Evolutionary conservation across 2,888 invertebrate species (phyloP), one percentile per base, ranked within the genome.

Genomic region (Polylopha cassiicola): DNA sequence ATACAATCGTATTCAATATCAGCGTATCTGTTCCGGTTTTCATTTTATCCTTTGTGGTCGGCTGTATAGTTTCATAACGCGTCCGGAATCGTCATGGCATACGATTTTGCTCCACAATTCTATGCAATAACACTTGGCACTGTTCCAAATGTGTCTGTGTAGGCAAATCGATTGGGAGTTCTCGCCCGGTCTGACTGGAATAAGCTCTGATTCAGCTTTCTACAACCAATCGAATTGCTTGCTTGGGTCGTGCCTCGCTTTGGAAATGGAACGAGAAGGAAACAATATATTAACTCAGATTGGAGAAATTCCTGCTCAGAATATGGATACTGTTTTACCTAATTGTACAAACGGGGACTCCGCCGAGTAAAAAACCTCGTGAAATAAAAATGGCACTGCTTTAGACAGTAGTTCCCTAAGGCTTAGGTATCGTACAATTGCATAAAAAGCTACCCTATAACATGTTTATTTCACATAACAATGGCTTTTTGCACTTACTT

Each of bases 101-200:
- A 54, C 42, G 39, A 44, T 48, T 37, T 43, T 32, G 39, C 55
- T 41, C 48, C 51, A 51, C 47, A 51, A 58, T 59, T 55, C 68
- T 58, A 68, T 75, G 76, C 74, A 77, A 79, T 80, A 76, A 75
- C 66, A 73, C 60, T 77, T 81, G 82, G 82, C 77, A 51, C 47
- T 42, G 37, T 47, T 62, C 81, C 81, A 80, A 79, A 71, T 72
- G 68, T 73, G 71, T 66, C 67, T 63, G 56, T 70, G 61, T 65
- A 66, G 66, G 69, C 67, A 69, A 76, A 79, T 78, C 78, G 79
- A 80, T 80, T 60, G 66, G 58, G 55, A 51, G 48, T 51, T 48
- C 41, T 18, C 24, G 37, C 10, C 37, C 23, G 28, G 15, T 27
- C 20, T 5, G 37, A 26, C 37, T 28, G 21, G 21, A 32, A 37